Conservation (phyloP, 2,888 invertebrate genomes). For the Helleia helle region DNA sequence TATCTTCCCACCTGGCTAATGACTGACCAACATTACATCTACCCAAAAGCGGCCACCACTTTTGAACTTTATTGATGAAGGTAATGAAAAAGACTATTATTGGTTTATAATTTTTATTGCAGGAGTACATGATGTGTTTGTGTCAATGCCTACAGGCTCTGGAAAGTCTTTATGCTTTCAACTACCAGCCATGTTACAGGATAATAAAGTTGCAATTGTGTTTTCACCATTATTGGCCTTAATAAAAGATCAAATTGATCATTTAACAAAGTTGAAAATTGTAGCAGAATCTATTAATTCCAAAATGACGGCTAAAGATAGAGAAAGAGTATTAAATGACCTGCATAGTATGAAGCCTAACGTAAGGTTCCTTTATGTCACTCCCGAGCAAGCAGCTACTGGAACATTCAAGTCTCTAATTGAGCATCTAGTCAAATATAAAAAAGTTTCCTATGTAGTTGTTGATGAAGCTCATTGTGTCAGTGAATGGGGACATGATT, state of each 20-base stretch:
- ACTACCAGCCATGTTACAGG: conserved; percentile 89
- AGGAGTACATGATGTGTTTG: conserved; percentile 92
- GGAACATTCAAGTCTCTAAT: conserved; percentile 80
- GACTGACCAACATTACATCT: no score
- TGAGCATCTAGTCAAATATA: conserved; percentile 79
- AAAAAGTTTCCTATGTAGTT: conserved; percentile 90
- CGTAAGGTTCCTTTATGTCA: conserved; percentile 92
- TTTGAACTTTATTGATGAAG: no score
- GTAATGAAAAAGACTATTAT: no score
- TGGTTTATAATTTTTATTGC: conserved; percentile 28
- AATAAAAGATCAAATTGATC: conserved; percentile 97
- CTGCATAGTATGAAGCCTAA: conserved; percentile 81
- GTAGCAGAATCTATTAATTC: conserved; percentile 93
- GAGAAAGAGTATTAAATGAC: conserved; percentile 84
- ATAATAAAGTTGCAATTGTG: conserved; percentile 89
- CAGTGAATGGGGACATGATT: conserved; percentile 99
- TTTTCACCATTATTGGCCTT: conserved; percentile 97
- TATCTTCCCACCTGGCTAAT: no score
- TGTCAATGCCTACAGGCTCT: conserved; percentile 98
- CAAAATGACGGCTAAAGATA: conserved; percentile 85
- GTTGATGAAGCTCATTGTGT: conserved; percentile 99
- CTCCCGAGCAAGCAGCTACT: conserved; percentile 96
- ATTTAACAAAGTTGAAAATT: conserved; percentile 84
- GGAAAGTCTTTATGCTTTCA: conserved; percentile 99
- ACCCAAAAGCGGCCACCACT: no score